A percentile compares a stretch with the other conserved stretches of the same genome.
Evolutionary conservation across 2,113 vertebrate species (phyloP).

Genomic region (Conger conger): DNA sequence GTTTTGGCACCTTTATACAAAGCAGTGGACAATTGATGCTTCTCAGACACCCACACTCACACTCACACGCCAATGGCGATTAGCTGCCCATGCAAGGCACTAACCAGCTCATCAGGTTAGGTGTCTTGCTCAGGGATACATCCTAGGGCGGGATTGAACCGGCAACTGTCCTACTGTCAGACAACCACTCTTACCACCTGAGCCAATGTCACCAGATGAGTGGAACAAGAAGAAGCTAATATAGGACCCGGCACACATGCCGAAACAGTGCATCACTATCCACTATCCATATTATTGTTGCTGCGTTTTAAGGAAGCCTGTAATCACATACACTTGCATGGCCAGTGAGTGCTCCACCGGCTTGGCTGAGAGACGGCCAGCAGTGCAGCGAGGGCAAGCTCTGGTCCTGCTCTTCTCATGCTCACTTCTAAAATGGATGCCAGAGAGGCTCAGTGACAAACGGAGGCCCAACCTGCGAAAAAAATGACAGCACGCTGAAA

Average conservation of each 20-base stretch:
- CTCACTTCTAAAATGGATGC: not conserved
- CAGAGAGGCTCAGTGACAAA: conserved; percentile 13
- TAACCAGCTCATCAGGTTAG: no score
- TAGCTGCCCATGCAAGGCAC: no score
- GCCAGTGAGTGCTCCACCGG: not conserved
- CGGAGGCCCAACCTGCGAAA: conserved; percentile 30
- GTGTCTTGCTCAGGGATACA: no score
- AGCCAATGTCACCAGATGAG: no score
- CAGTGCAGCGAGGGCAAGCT: not conserved
- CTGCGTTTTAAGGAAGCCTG: not conserved
- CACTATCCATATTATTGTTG: not conserved
- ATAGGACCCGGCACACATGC: not conserved
- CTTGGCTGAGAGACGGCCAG: not conserved
- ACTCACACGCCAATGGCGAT: no score
- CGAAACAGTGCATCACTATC: not conserved
- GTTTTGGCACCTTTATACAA: no score
- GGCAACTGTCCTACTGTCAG: no score
- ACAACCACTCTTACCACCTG: no score
- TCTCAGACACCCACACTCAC: no score
- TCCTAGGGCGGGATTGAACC: no score
- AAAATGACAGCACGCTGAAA: conserved; percentile 28
- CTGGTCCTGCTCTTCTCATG: not conserved
- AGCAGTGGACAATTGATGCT: no score
- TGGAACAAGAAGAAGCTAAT: not conserved
- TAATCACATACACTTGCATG: not conserved